Percentiles rank a stretch among this genome's conserved stretches.
phyloP scores from a whole-genome alignment of 2,888 invertebrate genomes.

The Adelognathus sp. region DNA sequence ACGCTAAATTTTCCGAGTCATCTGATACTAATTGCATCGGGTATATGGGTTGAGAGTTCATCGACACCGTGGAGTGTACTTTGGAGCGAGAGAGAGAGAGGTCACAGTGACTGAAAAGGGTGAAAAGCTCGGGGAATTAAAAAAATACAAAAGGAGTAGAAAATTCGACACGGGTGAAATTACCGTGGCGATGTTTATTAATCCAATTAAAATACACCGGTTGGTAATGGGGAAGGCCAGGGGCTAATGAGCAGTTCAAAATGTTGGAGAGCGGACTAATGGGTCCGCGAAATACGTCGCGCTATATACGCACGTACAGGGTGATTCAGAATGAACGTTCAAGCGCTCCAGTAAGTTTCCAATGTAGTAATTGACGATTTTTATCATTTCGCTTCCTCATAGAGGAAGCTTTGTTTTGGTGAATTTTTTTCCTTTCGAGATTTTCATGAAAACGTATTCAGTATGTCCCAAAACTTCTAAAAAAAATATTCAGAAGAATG shows the following conservation, averaged over 20 bases:
- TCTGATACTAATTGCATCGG: not conserved
- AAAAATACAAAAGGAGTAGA: not conserved
- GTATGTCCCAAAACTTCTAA: too few species aligned
- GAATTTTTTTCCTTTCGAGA: too few species aligned
- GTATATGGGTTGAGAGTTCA: not conserved
- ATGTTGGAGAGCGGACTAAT: conserved; percentile 36
- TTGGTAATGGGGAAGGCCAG: conserved; percentile 43
- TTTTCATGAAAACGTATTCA: too few species aligned
- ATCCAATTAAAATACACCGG: conserved; percentile 51
- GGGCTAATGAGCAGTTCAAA: conserved; percentile 52
- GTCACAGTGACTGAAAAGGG: not conserved
- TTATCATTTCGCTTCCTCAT: too few species aligned
- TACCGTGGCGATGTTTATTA: conserved; percentile 43
- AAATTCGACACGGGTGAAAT: not conserved
- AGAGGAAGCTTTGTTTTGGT: too few species aligned
- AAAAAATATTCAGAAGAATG: too few species aligned
- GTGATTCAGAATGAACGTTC: too few species aligned
- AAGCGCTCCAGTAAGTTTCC: too few species aligned
- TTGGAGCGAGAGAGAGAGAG: not conserved
- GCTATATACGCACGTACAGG: not conserved
- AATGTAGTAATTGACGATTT: too few species aligned
- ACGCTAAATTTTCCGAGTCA: conserved; percentile 13
- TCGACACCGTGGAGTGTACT: not conserved
- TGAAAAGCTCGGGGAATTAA: not conserved
- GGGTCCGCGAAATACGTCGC: conserved; percentile 14